Base-by-base conservation (phyloP, 1,140 invertebrate species). In the Elymnias hypermnestra region DNA sequence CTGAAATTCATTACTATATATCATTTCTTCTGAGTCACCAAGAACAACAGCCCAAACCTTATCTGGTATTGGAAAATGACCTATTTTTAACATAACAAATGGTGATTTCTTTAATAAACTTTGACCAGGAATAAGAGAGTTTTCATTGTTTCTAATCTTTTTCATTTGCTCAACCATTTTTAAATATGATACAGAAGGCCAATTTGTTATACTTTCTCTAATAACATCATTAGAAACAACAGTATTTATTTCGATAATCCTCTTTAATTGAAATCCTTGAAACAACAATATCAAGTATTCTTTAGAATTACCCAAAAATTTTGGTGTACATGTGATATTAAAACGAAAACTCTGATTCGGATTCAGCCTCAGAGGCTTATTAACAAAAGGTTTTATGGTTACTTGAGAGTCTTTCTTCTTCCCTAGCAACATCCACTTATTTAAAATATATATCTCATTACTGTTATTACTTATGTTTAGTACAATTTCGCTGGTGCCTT, bases 11-110 rank as follows among this genome's bases (percentile, higher is more conserved):
- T 48, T 37, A 48, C 70, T 53, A 33, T 53, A 55, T 0, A 83
- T 61, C 7, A 65, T 63, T 36, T 79, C 58, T 14, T 86, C 66
- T 0, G 83, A 68, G 36, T 74, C 64, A 33, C 82, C 73, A 13
- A 89, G 55, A 9, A 90, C 68, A 6, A 76, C 49, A 17, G 87
- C 52, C 71, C 88, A 89, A 35, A 91, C 66, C 35, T 82, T 86
- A 8, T 88, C 71, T 2, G 92, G 92, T 13, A 94, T 81, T 21
- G 79, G 71, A 62, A 88, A 93, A 4, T 63, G 37, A 0, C 83
- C 86, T 14, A 89, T 63, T 47, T 74, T 84, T 0, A 87, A 56
- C n/a, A 86, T 58, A 15, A 89, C 60, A 72, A 92, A 92, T 14
- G 88, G 57, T 29, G 89, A 72, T 14, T 86, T 72, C 63, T 87